phyloP scores from a whole-genome alignment of 2,797 vertebrate genomes.

The Sebastes elongatus region DNA sequence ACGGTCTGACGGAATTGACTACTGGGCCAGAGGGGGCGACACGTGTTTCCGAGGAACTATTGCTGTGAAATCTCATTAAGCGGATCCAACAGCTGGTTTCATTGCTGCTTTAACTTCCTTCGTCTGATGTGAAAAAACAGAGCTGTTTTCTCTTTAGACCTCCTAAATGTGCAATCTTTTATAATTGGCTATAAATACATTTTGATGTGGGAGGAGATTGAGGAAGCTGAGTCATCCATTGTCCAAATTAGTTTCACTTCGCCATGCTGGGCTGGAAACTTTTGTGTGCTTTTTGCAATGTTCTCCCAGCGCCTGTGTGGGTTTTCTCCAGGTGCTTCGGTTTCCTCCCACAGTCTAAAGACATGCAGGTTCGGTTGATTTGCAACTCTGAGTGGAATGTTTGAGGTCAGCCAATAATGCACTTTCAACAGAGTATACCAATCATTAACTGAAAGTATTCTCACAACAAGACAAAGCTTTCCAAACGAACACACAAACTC shows the following conservation, averaged over 20 bases:
- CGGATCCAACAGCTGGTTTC: constrained; percentile 67
- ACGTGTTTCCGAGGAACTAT: not conserved
- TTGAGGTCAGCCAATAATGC: not conserved
- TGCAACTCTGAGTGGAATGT: not conserved
- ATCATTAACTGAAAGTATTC: no score
- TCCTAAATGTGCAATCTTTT: constrained; percentile 25
- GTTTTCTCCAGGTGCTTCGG: not conserved
- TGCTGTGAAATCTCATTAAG: constrained; percentile 80
- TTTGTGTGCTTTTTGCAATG: not conserved
- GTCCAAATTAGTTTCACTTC: constrained; percentile 2
- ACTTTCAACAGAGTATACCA: not conserved
- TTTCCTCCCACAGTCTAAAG: not conserved
- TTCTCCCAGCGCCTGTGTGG: not conserved
- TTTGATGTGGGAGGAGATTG: not conserved
- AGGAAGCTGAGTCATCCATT: constrained; percentile 9
- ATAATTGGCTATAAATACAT: constrained; percentile 24
- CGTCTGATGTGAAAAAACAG: constrained; percentile 20
- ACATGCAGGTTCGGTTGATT: not conserved
- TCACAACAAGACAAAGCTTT: not conserved
- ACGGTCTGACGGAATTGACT: constrained; percentile 1
- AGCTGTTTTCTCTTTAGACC: constrained; percentile 16
- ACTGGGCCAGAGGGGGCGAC: not conserved
- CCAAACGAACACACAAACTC: not conserved
- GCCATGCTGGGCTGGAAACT: not conserved
- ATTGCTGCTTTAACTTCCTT: constrained; percentile 76